Percentiles rank a stretch among this genome's conserved stretches.
Evolutionary conservation across 1,140 invertebrate species (phyloP).

Genomic region (Amphibalanus amphitrite): DNA sequence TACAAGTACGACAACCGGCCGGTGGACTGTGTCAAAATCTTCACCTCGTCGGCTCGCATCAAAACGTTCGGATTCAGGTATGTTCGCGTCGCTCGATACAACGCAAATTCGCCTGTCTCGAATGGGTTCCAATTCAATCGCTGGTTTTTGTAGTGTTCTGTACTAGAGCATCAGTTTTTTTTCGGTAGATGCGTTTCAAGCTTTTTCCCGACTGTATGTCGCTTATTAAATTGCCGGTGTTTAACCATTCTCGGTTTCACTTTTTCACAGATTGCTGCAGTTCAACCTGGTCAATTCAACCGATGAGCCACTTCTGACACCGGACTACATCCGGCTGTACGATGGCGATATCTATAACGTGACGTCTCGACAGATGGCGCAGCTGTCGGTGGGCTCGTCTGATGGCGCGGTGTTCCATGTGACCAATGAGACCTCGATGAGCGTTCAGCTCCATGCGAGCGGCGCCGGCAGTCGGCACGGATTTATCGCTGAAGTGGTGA

Average conservation of each 20-base stretch:
- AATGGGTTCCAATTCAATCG: no score
- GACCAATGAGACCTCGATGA: constrained; percentile 59
- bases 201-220: no score
- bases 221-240: no score
- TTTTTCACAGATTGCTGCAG: constrained; percentile 56
- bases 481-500: constrained; percentile 96
- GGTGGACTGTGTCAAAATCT: constrained; percentile 95
- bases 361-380: constrained; percentile 48
- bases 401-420: constrained; percentile 49
- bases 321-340: constrained; percentile 70
- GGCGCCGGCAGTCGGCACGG: constrained; percentile 83
- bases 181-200: no score
- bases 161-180: no score
- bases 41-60: constrained; percentile 59
- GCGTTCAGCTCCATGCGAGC: constrained; percentile 81
- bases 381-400: constrained; percentile 46
- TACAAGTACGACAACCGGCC: constrained; percentile 95
- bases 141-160: no score
- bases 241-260: no score
- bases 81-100: no score
- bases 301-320: constrained; percentile 50
- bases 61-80: constrained; percentile 71
- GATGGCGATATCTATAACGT: constrained; percentile 85
- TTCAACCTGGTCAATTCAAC: constrained; percentile 88
- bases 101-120: no score